Conservation (phyloP, 2,113 vertebrate genomes). For the Boleophthalmus pectinirostris region DNA sequence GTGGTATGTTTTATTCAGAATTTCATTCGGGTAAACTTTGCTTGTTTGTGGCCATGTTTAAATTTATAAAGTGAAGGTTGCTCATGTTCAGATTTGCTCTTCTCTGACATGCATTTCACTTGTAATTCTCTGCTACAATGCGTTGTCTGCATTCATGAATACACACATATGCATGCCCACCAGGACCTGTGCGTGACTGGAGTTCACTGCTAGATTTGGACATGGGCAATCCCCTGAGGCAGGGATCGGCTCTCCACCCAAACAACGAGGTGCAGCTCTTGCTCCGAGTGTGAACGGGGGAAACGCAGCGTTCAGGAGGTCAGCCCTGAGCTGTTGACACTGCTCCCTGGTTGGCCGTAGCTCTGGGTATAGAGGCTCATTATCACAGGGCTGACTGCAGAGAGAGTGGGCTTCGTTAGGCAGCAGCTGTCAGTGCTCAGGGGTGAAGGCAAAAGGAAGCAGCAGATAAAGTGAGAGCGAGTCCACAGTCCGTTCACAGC, state of each 20-base stretch:
- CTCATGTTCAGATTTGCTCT: slow-evolving; percentile 31
- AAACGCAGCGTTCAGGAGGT: slow-evolving; percentile 74
- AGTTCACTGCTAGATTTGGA: slow-evolving; percentile 64
- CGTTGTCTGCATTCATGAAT: slow-evolving; percentile 47
- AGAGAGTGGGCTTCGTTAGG: slow-evolving; percentile 75
- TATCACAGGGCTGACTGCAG: slow-evolving; percentile 74
- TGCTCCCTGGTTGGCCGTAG: slow-evolving; percentile 72
- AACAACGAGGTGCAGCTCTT: slow-evolving; percentile 70
- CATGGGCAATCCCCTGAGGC: slow-evolving; percentile 65
- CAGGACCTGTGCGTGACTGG: slow-evolving; percentile 37
- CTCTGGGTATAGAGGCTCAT: slow-evolving; percentile 74
- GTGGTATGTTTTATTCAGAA: slow-evolving; percentile 49
- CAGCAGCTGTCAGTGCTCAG: slow-evolving; percentile 76
- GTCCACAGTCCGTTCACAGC: slow-evolving; percentile 55
- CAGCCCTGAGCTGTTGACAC: slow-evolving; percentile 77
- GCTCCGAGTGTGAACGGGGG: slow-evolving; percentile 64
- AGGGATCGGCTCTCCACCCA: slow-evolving; percentile 66
- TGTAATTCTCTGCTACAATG: slow-evolving; percentile 44
- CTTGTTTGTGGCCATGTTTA: slow-evolving; percentile 41
- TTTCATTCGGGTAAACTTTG: slow-evolving; percentile 9
- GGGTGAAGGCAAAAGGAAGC: slow-evolving; percentile 62
- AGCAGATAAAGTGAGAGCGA: slow-evolving; percentile 63
- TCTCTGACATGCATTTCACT: slow-evolving; percentile 46
- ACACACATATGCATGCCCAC: slow-evolving; percentile 51
- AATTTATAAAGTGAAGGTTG: slow-evolving; percentile 49